A percentile compares a stretch with the other conserved stretches of the same genome.
phyloP scores from a whole-genome alignment of 2,113 vertebrate genomes.

The Equus quagga region DNA sequence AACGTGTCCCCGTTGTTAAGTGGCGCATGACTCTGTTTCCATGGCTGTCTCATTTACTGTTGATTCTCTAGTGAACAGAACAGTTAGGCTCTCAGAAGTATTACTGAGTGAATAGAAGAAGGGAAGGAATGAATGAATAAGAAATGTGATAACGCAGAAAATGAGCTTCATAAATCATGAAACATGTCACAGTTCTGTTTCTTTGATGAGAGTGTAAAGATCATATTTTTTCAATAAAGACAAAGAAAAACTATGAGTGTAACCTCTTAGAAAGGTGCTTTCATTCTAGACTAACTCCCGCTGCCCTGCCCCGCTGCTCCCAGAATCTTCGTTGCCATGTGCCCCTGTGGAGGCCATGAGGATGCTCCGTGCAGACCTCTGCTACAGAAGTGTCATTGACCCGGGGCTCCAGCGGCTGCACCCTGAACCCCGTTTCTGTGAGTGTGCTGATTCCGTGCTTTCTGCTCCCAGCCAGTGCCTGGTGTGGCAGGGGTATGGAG shows the following conservation, averaged over 20 bases:
- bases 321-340: not conserved
- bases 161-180: conserved; percentile 45
- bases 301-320: not conserved
- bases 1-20: too few species aligned
- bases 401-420: too few species aligned
- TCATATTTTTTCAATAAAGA: not conserved
- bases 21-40: not conserved
- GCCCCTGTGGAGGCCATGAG: not conserved
- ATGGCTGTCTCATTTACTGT: not conserved
- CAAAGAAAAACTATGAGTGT: not conserved
- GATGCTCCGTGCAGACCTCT: not conserved
- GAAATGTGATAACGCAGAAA: not conserved
- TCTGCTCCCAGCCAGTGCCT: not conserved
- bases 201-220: not conserved
- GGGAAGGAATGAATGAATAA: not conserved
- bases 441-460: not conserved
- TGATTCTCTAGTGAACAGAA: not conserved
- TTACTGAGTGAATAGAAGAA: not conserved
- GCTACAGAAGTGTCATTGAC: not conserved
- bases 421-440: not conserved
- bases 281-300: not conserved
- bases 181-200: not conserved
- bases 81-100: conserved; percentile 30
- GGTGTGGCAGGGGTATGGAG: not conserved
- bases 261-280: not conserved